Conservation (phyloP, 2,113 vertebrate genomes). For the Burhinus bistriatus region DNA sequence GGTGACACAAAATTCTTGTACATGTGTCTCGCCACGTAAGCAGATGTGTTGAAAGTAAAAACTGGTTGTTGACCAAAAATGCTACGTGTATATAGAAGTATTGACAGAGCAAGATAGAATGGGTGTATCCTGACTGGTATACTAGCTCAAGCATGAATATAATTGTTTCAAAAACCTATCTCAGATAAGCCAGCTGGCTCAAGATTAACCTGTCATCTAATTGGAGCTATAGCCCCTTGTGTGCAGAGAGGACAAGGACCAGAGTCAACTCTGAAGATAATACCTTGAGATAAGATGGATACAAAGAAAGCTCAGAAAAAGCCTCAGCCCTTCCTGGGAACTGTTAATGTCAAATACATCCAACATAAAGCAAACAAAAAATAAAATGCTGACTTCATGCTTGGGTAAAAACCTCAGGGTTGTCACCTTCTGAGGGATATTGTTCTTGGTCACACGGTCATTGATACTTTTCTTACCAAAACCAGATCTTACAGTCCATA, state of each 20-base stretch:
- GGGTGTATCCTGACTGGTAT: background rate
- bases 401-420: background rate
- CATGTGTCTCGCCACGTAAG: background rate
- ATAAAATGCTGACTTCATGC: background rate
- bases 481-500: background rate
- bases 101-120: background rate
- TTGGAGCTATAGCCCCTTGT: background rate
- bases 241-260: background rate
- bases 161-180: background rate
- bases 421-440: background rate
- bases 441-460: background rate
- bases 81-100: background rate
- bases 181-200: background rate
- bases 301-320: background rate
- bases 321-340: background rate
- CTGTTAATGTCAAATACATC: background rate
- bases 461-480: background rate
- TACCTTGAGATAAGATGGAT: background rate
- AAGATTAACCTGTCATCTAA: background rate
- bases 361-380: background rate
- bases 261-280: background rate
- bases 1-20: background rate
- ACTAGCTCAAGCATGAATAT: background rate
- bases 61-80: background rate
- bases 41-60: background rate